These are phyloP conservation scores for Stichopus horrens DNA, from an alignment of 53 echinoderm and acorn worm species.

Conservation along the genomic window DNA sequence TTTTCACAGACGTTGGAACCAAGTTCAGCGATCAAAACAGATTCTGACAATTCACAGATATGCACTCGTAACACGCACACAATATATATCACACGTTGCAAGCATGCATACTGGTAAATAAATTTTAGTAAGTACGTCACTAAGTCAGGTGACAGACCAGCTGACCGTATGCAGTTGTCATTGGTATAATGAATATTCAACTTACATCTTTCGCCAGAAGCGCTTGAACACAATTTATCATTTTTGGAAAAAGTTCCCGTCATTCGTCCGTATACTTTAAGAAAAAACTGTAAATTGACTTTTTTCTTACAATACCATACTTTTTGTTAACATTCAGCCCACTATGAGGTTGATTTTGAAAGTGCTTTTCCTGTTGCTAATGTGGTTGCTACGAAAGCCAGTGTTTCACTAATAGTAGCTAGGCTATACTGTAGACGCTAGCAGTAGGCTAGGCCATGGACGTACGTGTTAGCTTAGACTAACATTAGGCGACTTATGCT, in stretches of 20 bases:
- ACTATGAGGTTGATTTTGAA: neutral
- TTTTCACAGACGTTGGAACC: too few relatives aligned
- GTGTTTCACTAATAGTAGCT: too few relatives aligned
- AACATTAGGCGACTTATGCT: too few relatives aligned
- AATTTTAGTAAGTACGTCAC: neutral
- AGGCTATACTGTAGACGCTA: too few relatives aligned
- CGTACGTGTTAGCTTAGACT: too few relatives aligned
- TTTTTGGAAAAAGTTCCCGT: neutral
- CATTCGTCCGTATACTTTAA: neutral
- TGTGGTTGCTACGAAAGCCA: conserved; percentile 28
- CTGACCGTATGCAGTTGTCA: too few relatives aligned
- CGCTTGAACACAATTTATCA: neutral
- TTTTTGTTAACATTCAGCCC: too few relatives aligned
- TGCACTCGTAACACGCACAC: neutral
- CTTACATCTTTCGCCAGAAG: neutral
- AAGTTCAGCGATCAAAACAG: too few relatives aligned
- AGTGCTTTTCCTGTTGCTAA: neutral
- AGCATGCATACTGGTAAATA: neutral
- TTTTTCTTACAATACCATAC: too few relatives aligned
- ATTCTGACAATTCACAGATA: too few relatives aligned
- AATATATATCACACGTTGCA: neutral
- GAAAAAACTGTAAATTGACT: too few relatives aligned
- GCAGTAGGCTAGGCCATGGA: too few relatives aligned
- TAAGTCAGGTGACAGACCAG: conserved; percentile 18
- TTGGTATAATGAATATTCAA: neutral